Conservation (phyloP, 2,888 invertebrate genomes). For the Melanostoma scalare region DNA sequence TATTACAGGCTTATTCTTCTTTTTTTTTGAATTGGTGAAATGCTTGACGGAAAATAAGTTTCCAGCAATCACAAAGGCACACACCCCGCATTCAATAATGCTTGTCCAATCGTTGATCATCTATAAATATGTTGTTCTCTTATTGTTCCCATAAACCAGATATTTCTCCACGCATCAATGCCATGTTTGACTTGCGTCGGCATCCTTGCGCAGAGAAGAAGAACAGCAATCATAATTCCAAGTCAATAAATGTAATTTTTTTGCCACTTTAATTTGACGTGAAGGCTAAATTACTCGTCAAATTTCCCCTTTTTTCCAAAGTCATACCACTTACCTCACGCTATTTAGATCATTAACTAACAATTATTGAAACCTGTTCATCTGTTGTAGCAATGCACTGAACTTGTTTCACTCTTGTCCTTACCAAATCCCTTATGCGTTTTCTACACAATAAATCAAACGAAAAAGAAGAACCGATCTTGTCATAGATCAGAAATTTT, state of each 20-base stretch:
- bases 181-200: conserved; percentile 1
- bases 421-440: neutral
- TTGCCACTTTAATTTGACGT: conserved; percentile 60
- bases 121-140: too few species aligned
- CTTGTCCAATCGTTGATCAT: too few species aligned
- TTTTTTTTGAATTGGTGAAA: too few species aligned
- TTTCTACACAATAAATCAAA: neutral
- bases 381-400: conserved; percentile 46
- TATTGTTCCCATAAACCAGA: too few species aligned
- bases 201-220: conserved; percentile 15
- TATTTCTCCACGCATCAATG: neutral
- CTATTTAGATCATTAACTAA: conserved; percentile 67
- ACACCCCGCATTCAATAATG: too few species aligned
- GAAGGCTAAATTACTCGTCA: conserved; percentile 59
- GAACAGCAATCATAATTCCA: conserved; percentile 63
- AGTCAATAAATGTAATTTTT: conserved; percentile 57
- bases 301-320: conserved; percentile 40
- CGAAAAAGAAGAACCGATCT: conserved; percentile 42
- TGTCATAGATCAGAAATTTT: conserved; percentile 71
- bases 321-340: conserved; percentile 57
- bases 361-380: conserved; percentile 67
- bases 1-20: too few species aligned
- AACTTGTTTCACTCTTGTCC: conserved; percentile 48
- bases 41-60: too few species aligned
- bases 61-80: too few species aligned